A percentile compares a stretch with the other conserved stretches of the same genome.
Conservation (phyloP, 1,140 invertebrate species). For the Papilio xuthus region DNA sequence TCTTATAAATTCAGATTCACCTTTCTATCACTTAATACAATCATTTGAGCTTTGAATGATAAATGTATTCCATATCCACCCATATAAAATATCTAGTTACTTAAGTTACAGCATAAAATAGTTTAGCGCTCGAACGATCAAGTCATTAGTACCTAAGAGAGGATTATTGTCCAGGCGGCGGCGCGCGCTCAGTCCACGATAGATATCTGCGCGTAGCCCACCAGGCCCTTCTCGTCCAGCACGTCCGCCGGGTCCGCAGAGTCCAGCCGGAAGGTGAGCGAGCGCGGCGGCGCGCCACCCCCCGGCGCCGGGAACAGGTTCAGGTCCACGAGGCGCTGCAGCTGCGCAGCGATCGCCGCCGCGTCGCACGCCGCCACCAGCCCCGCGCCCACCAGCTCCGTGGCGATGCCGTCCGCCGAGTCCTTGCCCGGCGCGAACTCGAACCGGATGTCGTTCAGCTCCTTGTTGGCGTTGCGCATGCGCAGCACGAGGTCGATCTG, state of each 20-base stretch:
- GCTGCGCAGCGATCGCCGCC: constrained; percentile 93
- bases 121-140: constrained; percentile 53
- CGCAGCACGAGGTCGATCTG: constrained; percentile 71
- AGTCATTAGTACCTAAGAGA: constrained; percentile 47
- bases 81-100: constrained; percentile 67
- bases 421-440: constrained; percentile 98
- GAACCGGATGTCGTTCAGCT: constrained; percentile 98
- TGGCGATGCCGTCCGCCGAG: constrained; percentile 96
- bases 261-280: constrained; percentile 94
- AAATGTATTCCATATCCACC: constrained; percentile 70
- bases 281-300: constrained; percentile 65
- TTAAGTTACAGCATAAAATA: constrained; percentile 54
- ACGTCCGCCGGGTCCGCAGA: constrained; percentile 88
- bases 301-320: constrained; percentile 55
- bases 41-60: constrained; percentile 68
- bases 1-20: constrained; percentile 72
- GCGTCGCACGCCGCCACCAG: constrained; percentile 96
- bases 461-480: constrained; percentile 90
- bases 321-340: constrained; percentile 90
- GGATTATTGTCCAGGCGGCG: constrained; percentile 37
- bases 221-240: constrained; percentile 95
- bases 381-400: constrained; percentile 96
- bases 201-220: constrained; percentile 98
- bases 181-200: constrained; percentile 87
- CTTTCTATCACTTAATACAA: constrained; percentile 63